Conservation (phyloP, 2,888 invertebrate genomes). For the Cryptocephalus moraei region DNA sequence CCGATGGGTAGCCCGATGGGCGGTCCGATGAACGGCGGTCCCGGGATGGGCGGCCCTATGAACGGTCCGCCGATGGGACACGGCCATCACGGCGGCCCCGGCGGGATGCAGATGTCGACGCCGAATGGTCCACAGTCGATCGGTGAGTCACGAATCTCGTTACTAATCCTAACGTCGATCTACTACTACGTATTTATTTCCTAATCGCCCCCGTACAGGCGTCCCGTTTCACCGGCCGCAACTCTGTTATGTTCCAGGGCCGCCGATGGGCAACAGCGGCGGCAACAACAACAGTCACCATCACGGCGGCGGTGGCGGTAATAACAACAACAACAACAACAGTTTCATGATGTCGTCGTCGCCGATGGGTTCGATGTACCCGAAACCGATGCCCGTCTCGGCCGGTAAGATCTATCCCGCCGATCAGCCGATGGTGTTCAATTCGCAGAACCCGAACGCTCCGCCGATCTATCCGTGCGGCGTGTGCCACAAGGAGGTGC, state of each 20-base stretch:
- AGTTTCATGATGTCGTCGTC: conserved; percentile 37
- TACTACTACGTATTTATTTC: too few species aligned
- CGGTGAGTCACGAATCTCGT: conserved; percentile 3
- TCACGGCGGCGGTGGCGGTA: conserved; percentile 35
- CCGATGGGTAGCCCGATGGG: conserved; percentile 25
- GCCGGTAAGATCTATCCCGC: conserved; percentile 90
- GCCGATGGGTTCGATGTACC: conserved; percentile 49
- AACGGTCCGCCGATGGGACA: conserved; percentile 61
- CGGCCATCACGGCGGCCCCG: conserved; percentile 23
- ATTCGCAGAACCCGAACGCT: conserved; percentile 96
- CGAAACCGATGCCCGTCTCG: conserved; percentile 85
- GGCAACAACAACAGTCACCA: conserved; percentile 37
- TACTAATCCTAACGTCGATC: conserved; percentile 2
- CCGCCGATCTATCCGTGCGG: conserved; percentile 98
- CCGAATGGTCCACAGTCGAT: conserved; percentile 22
- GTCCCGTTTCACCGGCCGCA: background rate
- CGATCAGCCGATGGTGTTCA: conserved; percentile 95
- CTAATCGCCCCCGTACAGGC: background rate
- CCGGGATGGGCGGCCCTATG: conserved; percentile 38
- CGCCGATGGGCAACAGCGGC: conserved; percentile 36
- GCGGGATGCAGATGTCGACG: conserved; percentile 20
- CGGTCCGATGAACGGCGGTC: conserved; percentile 58
- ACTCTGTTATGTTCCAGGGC: conserved; percentile 27
- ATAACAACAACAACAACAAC: conserved; percentile 35
- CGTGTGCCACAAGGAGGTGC: conserved; percentile 94